Evolutionary conservation across 2,113 vertebrate genomes (phyloP).

Genomic region (Grallaria varia): DNA sequence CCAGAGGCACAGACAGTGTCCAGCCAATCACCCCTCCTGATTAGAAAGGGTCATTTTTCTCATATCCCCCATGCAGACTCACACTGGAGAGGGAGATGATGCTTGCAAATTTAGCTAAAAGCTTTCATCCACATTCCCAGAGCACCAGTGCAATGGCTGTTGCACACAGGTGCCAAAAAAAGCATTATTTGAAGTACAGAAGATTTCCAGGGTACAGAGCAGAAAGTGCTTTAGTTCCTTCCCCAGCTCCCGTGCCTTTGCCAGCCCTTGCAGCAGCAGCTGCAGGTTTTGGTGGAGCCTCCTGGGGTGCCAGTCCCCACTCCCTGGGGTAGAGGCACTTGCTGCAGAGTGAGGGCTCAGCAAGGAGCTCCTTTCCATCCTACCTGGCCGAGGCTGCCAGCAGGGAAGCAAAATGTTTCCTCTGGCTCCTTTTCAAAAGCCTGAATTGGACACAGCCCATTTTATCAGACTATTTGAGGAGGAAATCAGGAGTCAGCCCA

Average conservation of each 20-base stretch:
- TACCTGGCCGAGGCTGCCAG: background rate
- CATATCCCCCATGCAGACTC: background rate
- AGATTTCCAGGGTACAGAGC: background rate
- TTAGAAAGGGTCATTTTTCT: background rate
- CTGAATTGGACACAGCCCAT: background rate
- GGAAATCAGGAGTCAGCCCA: background rate
- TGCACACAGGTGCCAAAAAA: background rate
- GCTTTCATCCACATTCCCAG: background rate
- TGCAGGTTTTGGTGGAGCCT: background rate
- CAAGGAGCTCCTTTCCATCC: background rate
- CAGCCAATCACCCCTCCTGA: background rate
- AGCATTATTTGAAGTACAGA: background rate
- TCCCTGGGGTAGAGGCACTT: background rate
- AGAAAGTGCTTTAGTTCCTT: background rate
- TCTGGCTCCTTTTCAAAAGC: constrained; percentile 13
- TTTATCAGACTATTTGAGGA: background rate
- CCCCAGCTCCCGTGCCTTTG: background rate
- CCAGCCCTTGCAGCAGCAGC: background rate
- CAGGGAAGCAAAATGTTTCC: constrained; percentile 1
- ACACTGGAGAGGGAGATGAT: background rate
- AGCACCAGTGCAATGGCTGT: background rate
- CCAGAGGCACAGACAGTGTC: background rate
- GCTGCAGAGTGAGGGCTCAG: background rate
- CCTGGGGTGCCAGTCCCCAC: background rate
- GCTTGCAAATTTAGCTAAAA: constrained; percentile 2